Conservation (phyloP, 2,888 invertebrate genomes). For the Melanophora roralis region DNA sequence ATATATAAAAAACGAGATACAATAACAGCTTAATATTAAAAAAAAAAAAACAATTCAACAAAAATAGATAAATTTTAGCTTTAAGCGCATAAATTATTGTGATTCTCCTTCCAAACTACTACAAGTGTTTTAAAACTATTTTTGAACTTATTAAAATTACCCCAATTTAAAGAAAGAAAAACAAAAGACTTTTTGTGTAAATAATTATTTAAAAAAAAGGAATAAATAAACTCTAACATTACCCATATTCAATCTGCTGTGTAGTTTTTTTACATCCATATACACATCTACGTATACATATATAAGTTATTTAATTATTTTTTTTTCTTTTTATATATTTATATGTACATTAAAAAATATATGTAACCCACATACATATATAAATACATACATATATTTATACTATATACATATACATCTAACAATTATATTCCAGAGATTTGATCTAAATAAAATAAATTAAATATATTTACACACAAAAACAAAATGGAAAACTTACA, state of each 20-base stretch:
- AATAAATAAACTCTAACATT: slow-evolving; percentile 27
- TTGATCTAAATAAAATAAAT: slow-evolving; percentile 48
- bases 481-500: slow-evolving; percentile 8
- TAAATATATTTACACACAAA: slow-evolving; percentile 33
- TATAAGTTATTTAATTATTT: slow-evolving; percentile 6
- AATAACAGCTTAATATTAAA: not conserved
- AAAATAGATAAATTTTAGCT: slow-evolving; percentile 13
- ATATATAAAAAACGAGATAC: not conserved
- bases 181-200: slow-evolving; percentile 37
- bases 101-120: slow-evolving; percentile 12
- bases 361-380: no score
- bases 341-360: slow-evolving; percentile 27
- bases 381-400: slow-evolving; percentile 22
- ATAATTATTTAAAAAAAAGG: not conserved
- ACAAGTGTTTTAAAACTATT: slow-evolving; percentile 14
- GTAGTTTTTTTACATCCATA: slow-evolving; percentile 37
- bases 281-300: no score
- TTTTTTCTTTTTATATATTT: slow-evolving; percentile 18
- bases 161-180: slow-evolving; percentile 6
- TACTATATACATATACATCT: slow-evolving; percentile 38
- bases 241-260: slow-evolving; percentile 36
- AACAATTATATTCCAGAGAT: slow-evolving; percentile 57
- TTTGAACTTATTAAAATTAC: slow-evolving; percentile 4
- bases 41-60: not conserved
- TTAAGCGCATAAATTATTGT: slow-evolving; percentile 19